Base-by-base conservation (phyloP, 1,140 invertebrate species). In the Platyscapa corneri region DNA sequence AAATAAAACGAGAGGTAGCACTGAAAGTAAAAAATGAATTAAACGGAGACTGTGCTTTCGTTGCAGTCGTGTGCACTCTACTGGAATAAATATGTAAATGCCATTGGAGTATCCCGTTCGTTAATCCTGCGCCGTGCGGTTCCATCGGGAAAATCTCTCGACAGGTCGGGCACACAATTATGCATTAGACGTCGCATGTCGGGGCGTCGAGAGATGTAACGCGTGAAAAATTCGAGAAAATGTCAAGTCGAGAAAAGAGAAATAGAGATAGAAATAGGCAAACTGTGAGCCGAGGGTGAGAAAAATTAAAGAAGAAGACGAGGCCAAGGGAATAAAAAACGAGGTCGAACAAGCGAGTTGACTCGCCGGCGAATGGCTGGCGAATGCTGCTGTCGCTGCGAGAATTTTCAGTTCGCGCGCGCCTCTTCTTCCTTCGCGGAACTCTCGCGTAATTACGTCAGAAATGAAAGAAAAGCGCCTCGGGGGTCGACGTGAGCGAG, bases 381-480 rank as follows among this genome's bases (percentile, higher is more conserved):
- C 27, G 76, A 8, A 0, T 74, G 78, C n/a, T 56, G 32, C 82
- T 86, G 84, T 85, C 64, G 84, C 65, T 77, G 81, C 67, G 42
- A 64, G 85, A 87, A 75, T 88, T 86, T 88, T 86, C 86, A 30
- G n/a, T n/a, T n/a, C 82, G 46, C 49, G 86, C 39, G 42, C 83
- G 46, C 37, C 30, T 53, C 87, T 60, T 86, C 84, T 87, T 87
- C 86, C 85, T 87, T 88, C 83, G 85, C 86, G 83, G 83, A 78
- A 83, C 88, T 86, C 77, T 86, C 87, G 88, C 87, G 89, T 90
- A 90, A 90, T 90, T 90, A 90, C 88, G 88, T 86, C 80, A 85
- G 88, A 84, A 89, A 88, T 90, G 88, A 88, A 89, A 89, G 89
- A 89, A 90, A 89, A 88, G 88, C 86, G 87, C 89, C 85, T 88